Evolutionary conservation across 1,140 invertebrate genomes (phyloP).

Genomic region (Trachelipus rathkii): DNA sequence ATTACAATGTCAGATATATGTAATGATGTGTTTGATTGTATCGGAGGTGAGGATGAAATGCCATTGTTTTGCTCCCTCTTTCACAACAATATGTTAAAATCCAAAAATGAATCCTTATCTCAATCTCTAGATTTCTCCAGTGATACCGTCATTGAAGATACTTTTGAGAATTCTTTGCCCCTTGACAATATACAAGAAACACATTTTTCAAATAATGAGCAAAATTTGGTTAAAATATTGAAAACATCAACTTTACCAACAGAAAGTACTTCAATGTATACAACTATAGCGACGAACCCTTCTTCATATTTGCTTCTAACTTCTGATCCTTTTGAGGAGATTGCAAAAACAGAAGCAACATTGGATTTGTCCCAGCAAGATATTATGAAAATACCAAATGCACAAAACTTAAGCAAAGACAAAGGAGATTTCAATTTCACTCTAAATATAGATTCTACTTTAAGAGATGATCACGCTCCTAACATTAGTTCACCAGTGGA

Average conservation of each 20-base stretch:
- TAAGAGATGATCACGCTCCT: too few species aligned
- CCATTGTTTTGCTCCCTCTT: not conserved
- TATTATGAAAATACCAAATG: not conserved
- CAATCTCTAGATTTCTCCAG: too few species aligned
- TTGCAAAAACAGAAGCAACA: not conserved
- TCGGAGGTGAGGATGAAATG: constrained; percentile 25
- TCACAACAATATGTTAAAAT: not conserved
- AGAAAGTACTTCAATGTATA: not conserved
- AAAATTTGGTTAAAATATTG: not conserved
- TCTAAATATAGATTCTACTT: too few species aligned
- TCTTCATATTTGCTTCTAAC: too few species aligned
- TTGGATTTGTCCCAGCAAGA: not conserved
- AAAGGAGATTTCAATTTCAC: too few species aligned
- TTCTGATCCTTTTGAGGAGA: too few species aligned
- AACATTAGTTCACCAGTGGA: too few species aligned
- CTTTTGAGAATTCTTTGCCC: not conserved
- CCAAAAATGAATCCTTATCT: not conserved
- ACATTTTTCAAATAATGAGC: not conserved
- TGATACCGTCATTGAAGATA: too few species aligned
- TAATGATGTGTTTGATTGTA: constrained; percentile 21
- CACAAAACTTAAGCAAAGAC: too few species aligned
- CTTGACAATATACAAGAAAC: not conserved
- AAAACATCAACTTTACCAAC: not conserved
- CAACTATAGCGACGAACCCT: not conserved
- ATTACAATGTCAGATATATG: not conserved